A percentile compares a stretch with the other conserved stretches of the same genome.
Evolutionary conservation across 2,797 vertebrate species (phyloP).

Genomic region (Coluber constrictor): DNA sequence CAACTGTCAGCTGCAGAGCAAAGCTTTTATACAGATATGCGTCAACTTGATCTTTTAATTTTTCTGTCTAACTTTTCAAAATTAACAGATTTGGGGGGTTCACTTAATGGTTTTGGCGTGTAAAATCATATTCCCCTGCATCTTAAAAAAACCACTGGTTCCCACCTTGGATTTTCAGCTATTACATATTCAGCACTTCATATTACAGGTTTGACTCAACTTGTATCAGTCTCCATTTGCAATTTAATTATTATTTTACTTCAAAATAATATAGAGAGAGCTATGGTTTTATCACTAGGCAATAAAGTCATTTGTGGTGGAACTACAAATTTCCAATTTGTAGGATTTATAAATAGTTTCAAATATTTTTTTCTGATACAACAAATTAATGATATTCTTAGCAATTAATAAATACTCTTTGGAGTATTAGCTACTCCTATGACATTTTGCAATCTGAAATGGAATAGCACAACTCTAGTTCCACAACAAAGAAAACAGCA

Average conservation of each 20-base stretch:
- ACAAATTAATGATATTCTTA: not conserved
- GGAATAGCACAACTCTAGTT: not conserved
- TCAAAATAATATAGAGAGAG: not conserved
- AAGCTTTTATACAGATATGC: not conserved
- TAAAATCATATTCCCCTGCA: not conserved
- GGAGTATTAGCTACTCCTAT: not conserved
- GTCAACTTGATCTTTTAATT: not conserved
- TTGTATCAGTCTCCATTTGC: not conserved
- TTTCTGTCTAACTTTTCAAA: not conserved
- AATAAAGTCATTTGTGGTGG: not conserved
- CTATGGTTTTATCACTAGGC: not conserved
- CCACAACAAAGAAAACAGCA: not conserved
- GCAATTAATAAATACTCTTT: not conserved
- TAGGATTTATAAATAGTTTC: not conserved
- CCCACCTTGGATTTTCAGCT: not conserved
- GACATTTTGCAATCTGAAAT: not conserved
- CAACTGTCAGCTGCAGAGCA: not conserved
- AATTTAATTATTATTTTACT: not conserved
- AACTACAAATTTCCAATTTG: not conserved
- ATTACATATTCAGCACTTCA: not conserved
- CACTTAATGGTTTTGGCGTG: not conserved
- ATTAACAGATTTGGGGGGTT: not conserved
- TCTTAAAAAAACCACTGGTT: not conserved
- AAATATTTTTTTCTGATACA: not conserved
- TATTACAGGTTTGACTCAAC: not conserved